These are phyloP conservation scores for Austrolebias charrua DNA, from an alignment of 2,797 vertebrate genomes.

Conservation along the genomic window DNA sequence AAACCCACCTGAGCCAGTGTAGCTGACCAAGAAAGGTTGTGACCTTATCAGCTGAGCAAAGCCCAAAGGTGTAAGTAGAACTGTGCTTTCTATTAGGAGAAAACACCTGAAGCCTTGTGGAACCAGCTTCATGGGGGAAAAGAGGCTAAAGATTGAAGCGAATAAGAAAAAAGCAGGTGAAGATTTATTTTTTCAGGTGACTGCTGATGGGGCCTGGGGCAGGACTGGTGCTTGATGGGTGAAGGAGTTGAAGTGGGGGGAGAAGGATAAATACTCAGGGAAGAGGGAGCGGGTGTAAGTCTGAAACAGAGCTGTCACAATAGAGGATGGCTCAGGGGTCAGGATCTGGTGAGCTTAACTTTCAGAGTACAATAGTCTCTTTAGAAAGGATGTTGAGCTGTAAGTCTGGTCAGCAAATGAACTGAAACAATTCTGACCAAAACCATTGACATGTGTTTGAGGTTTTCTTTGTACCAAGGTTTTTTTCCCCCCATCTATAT, in stretches of 20 bases:
- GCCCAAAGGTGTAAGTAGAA: constrained; percentile 37
- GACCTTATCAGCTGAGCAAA: constrained; percentile 57
- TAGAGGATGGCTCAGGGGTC: constrained; percentile 13
- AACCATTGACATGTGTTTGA: constrained; percentile 19
- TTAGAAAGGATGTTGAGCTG: neutral
- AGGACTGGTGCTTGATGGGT: constrained; percentile 15
- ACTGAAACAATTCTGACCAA: neutral
- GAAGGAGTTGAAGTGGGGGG: constrained; percentile 33
- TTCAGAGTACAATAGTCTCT: constrained; percentile 6
- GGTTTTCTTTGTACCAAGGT: constrained; percentile 20
- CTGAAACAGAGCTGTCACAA: constrained; percentile 8
- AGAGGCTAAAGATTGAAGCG: constrained; percentile 36
- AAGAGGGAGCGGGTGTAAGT: constrained; percentile 10
- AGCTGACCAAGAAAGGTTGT: constrained; percentile 34
- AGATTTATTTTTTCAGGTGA: constrained; percentile 45
- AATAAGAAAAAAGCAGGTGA: constrained; percentile 17
- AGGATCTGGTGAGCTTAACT: constrained; percentile 28
- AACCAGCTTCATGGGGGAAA: constrained; percentile 15
- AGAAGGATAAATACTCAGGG: constrained; percentile 29
- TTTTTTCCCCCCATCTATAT: neutral
- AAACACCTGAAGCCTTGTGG: constrained; percentile 47
- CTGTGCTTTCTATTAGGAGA: constrained; percentile 38
- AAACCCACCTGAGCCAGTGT: constrained; percentile 46
- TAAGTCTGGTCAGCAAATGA: neutral
- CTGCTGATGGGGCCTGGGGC: constrained; percentile 9